These are phyloP conservation scores for Cotesia glomerata DNA, from an alignment of 1,140 invertebrate genomes.

Conservation along the genomic window DNA sequence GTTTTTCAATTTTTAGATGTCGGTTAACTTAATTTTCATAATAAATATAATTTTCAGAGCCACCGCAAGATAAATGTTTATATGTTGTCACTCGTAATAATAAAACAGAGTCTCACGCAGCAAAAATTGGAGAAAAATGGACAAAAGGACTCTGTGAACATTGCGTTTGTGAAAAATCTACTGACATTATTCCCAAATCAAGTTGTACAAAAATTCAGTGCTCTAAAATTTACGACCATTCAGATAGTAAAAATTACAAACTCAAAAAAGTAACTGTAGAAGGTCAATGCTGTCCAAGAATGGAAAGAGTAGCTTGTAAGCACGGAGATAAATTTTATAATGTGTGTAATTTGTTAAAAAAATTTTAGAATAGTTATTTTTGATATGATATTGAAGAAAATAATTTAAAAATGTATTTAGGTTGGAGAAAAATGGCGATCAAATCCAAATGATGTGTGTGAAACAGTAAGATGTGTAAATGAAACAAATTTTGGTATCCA, in stretches of 20 bases:
- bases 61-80: slow-evolving; percentile 74
- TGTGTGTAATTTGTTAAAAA: slow-evolving; percentile 43
- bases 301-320: slow-evolving; percentile 68
- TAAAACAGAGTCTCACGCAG: slow-evolving; percentile 58
- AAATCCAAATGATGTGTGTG: slow-evolving; percentile 62
- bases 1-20: not conserved
- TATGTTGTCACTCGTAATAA: slow-evolving; percentile 62
- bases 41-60: slow-evolving; percentile 59
- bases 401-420: slow-evolving; percentile 38
- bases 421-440: slow-evolving; percentile 67
- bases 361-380: not conserved
- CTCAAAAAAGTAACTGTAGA: slow-evolving; percentile 61
- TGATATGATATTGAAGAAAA: not conserved
- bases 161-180: slow-evolving; percentile 65
- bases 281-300: slow-evolving; percentile 69
- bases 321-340: slow-evolving; percentile 63
- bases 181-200: slow-evolving; percentile 38
- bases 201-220: slow-evolving; percentile 61
- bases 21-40: slow-evolving; percentile 18
- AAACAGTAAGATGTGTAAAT: slow-evolving; percentile 61
- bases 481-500: slow-evolving; percentile 52
- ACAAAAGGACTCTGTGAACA: slow-evolving; percentile 71
- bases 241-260: slow-evolving; percentile 63
- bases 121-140: slow-evolving; percentile 69
- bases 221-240: slow-evolving; percentile 48